Evolutionary conservation across 64 coral and sea anemone species (phyloP).

Genomic region (Actinia tenebrosa): DNA sequence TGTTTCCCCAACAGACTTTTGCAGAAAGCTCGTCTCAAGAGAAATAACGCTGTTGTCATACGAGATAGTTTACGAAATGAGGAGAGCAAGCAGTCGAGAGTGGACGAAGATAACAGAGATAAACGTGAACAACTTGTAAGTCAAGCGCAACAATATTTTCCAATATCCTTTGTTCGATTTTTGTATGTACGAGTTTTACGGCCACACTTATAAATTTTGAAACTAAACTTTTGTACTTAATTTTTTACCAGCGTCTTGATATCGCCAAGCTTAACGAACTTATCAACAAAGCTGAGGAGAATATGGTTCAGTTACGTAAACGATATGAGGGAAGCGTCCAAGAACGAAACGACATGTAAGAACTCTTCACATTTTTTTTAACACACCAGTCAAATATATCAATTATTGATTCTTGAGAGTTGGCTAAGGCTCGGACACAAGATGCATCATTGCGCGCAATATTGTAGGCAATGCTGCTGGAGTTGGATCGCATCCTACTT

Average conservation of each 20-base stretch:
- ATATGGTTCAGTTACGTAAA: conserved; percentile 96
- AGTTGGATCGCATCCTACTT: too few species aligned
- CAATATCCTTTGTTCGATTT: background rate
- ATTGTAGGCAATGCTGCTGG: too few species aligned
- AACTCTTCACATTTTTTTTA: background rate
- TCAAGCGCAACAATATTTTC: background rate
- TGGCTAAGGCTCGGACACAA: too few species aligned
- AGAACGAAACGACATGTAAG: conserved; percentile 98
- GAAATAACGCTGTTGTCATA: conserved; percentile 91
- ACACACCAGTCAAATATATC: too few species aligned
- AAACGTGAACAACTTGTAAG: conserved; percentile 89
- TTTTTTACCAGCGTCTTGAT: conserved; percentile 65
- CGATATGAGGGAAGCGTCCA: conserved; percentile 89
- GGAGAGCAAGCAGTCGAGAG: conserved; percentile 80
- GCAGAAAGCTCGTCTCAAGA: conserved; percentile 85
- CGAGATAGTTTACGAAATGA: conserved; percentile 96
- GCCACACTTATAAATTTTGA: too few species aligned
- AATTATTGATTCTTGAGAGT: too few species aligned
- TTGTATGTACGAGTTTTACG: background rate
- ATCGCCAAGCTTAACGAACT: conserved; percentile 96
- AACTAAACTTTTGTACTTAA: background rate
- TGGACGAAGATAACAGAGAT: conserved; percentile 88
- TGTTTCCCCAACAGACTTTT: conserved; percentile 42
- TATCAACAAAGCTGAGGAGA: conserved; percentile 94
- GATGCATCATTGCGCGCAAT: too few species aligned